Conservation (phyloP, 2,888 invertebrate genomes). For the Caenorhabditis sp. region DNA sequence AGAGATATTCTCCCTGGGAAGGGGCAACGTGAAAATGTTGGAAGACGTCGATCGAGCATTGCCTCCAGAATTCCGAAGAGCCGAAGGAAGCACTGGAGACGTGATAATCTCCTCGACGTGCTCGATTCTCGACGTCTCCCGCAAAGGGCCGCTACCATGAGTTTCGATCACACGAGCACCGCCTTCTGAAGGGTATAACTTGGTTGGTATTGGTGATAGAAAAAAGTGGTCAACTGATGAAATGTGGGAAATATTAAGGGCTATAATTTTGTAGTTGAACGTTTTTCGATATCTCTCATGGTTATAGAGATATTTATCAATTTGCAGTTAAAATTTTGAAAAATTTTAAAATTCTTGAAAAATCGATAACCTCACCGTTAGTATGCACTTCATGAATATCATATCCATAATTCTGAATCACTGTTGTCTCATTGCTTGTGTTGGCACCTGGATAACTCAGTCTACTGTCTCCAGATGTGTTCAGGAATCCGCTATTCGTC, state of each 20-base stretch:
- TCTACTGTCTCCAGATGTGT: conserved; percentile 61
- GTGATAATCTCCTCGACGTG: conserved; percentile 66
- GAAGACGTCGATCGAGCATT: conserved; percentile 30
- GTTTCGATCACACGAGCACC: conserved; percentile 81
- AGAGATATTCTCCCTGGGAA: conserved; percentile 47
- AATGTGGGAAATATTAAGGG: no score
- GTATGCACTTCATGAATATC: conserved; percentile 82
- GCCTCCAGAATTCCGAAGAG: conserved; percentile 29
- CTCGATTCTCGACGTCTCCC: conserved; percentile 64
- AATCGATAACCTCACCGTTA: conserved; percentile 63
- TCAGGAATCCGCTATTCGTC: conserved; percentile 51
- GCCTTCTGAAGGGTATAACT: conserved; percentile 67
- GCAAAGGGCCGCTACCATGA: conserved; percentile 76
- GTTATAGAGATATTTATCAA: no score
- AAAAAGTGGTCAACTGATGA: not conserved
- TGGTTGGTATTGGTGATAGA: not conserved
- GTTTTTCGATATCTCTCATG: no score
- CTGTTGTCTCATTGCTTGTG: conserved; percentile 56
- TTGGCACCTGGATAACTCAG: conserved; percentile 42
- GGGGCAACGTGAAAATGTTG: conserved; percentile 67
- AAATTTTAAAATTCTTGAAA: not conserved
- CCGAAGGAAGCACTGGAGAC: conserved; percentile 33
- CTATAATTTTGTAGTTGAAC: not conserved
- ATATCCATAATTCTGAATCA: conserved; percentile 79
- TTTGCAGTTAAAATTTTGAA: no score